Conservation (phyloP, 2,113 vertebrate genomes). For the Colistium nudipinnis region DNA sequence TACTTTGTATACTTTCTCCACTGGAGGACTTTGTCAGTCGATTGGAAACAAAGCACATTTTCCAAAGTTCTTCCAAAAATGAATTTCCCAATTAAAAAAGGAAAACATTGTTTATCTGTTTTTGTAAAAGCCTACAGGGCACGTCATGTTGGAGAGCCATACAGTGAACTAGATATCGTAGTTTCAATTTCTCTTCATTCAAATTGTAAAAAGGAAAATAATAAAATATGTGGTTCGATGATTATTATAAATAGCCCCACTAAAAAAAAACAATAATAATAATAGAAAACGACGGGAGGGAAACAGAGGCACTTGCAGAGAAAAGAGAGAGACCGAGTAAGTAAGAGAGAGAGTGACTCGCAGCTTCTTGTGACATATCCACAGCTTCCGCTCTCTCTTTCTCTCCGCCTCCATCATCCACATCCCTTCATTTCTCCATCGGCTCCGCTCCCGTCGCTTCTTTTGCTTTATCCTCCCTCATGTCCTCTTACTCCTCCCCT, state of each 20-base stretch:
- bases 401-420: neutral
- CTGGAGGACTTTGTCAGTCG: neutral
- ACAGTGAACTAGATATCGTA: no score
- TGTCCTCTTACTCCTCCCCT: neutral
- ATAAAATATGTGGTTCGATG: no score
- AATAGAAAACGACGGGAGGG: neutral
- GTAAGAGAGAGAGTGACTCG: slow-evolving; percentile 20
- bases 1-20: no score
- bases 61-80: no score
- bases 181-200: no score
- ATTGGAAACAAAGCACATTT: no score
- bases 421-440: slow-evolving; percentile 40
- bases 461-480: slow-evolving; percentile 6
- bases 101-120: no score
- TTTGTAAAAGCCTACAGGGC: no score
- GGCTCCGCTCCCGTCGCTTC: slow-evolving; percentile 21
- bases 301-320: neutral
- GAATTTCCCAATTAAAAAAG: no score
- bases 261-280: neutral
- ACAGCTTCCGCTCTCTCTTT: neutral
- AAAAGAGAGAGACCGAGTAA: slow-evolving; percentile 7
- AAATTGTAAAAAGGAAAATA: no score
- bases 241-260: no score
- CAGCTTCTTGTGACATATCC: slow-evolving; percentile 51
- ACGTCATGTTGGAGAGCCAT: no score